Conservation (phyloP, 2,797 vertebrate genomes). For the Oreonectes daqikongensis region DNA sequence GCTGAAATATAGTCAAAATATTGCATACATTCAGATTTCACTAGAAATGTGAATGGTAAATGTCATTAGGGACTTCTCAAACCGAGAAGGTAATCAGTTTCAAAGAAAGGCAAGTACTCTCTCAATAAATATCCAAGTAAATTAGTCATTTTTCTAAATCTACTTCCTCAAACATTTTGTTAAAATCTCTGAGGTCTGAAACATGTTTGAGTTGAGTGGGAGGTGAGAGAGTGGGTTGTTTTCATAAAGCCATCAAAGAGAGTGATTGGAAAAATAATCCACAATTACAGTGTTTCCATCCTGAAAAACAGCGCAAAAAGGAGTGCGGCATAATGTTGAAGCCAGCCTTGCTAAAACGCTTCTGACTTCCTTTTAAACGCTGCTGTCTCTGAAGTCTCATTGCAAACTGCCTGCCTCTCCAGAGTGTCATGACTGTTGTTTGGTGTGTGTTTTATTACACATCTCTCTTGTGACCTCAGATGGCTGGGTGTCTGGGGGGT, state of each 20-base stretch:
- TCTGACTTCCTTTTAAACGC: conserved; percentile 44
- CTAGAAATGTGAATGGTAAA: background rate
- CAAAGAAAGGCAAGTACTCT: conserved; percentile 15
- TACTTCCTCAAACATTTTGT: conserved; percentile 32
- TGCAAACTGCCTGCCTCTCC: conserved; percentile 42
- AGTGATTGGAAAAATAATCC: conserved; percentile 45
- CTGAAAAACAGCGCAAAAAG: conserved; percentile 41
- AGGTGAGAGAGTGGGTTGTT: conserved; percentile 45
- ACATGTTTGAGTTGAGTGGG: conserved; percentile 42
- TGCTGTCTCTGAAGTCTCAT: conserved; percentile 51
- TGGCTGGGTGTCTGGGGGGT: conserved; percentile 38
- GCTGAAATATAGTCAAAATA: conserved; percentile 6
- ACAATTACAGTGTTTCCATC: conserved; percentile 34
- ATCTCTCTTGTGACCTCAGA: conserved; percentile 55
- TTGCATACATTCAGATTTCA: conserved; percentile 3
- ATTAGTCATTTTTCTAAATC: conserved; percentile 20
- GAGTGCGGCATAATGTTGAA: conserved; percentile 40
- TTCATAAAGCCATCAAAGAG: conserved; percentile 44
- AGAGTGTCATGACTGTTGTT: conserved; percentile 10
- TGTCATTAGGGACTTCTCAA: background rate
- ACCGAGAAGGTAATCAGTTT: conserved; percentile 5
- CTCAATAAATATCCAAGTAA: conserved; percentile 22
- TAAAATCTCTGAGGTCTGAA: conserved; percentile 30
- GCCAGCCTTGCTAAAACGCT: conserved; percentile 43
- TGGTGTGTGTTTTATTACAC: conserved; percentile 56